Percentiles rank a stretch among this genome's conserved stretches.
phyloP scores from a whole-genome alignment of 2,888 invertebrate species.

The Caenorhabditis becei region DNA sequence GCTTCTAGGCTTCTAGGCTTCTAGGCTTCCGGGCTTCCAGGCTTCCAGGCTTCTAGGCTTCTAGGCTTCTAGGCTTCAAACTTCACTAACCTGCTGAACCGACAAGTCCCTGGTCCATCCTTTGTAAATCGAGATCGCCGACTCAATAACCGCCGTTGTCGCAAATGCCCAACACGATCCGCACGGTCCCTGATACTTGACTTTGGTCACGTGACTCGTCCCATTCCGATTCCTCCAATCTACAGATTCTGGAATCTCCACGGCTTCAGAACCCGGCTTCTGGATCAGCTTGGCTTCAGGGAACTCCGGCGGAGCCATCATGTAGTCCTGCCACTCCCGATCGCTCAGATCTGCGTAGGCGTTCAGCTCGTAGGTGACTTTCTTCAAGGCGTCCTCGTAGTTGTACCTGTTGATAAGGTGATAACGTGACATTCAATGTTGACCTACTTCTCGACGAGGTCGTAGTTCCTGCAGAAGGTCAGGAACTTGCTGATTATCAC shows the following conservation, averaged over 20 bases:
- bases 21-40: too few relatives aligned
- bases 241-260: conserved; percentile 16
- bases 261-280: not conserved
- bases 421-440: not conserved
- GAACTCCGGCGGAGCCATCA: conserved; percentile 13
- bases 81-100: conserved; percentile 46
- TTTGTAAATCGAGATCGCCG: conserved; percentile 30
- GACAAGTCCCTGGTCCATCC: conserved; percentile 19
- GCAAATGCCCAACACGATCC: conserved; percentile 59
- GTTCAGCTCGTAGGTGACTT: conserved; percentile 43
- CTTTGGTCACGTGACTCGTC: conserved; percentile 34
- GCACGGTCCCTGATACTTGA: conserved; percentile 56
- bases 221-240: conserved; percentile 48
- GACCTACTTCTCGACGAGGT: conserved; percentile 36
- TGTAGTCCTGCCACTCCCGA: conserved; percentile 30
- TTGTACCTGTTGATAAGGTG: conserved; percentile 26
- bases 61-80: too few relatives aligned
- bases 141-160: conserved; percentile 40
- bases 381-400: conserved; percentile 22
- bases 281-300: not conserved
- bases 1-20: too few relatives aligned
- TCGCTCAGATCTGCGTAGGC: conserved; percentile 42
- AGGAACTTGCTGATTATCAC: conserved; percentile 27
- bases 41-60: too few relatives aligned
- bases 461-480: conserved; percentile 41